A percentile compares a stretch with the other conserved stretches of the same genome.
Conservation (phyloP, 35 echinoderm and acorn worm genomes). For the Patiria miniata region DNA sequence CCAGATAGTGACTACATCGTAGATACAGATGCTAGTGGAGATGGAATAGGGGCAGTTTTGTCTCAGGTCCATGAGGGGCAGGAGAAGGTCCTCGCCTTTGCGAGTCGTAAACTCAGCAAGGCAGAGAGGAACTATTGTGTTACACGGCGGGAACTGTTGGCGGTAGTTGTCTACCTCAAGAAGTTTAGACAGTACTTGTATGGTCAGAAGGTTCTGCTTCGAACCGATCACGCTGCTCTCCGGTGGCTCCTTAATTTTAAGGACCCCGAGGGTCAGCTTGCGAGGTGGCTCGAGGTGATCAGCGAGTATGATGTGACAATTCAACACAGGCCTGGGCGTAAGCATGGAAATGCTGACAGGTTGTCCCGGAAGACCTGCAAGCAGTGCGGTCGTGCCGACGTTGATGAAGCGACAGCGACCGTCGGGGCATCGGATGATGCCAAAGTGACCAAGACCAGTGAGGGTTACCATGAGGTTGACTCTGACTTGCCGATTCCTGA, state of each 20-base stretch:
- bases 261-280: constrained; percentile 42
- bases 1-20: constrained; percentile 48
- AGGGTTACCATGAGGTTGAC: no score
- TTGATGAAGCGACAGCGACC: neutral
- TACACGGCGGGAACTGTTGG: constrained; percentile 53
- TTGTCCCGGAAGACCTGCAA: constrained; percentile 31
- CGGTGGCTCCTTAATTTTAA: constrained; percentile 41
- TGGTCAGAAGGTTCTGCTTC: constrained; percentile 19
- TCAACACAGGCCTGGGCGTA: constrained; percentile 55
- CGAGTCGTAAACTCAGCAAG: constrained; percentile 39
- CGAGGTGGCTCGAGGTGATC: constrained; percentile 37
- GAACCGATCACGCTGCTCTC: constrained; percentile 61
- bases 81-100: constrained; percentile 61
- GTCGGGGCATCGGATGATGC: neutral
- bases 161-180: constrained; percentile 43
- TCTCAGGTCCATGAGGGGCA: constrained; percentile 57
- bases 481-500: neutral
- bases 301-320: constrained; percentile 43
- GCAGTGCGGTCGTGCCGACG: neutral
- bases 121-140: constrained; percentile 61
- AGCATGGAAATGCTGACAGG: constrained; percentile 54
- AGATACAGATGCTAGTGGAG: constrained; percentile 70
- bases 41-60: constrained; percentile 66
- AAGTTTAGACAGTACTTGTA: constrained; percentile 55
- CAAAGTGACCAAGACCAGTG: no score